Evolutionary conservation across 2,797 vertebrate species (phyloP), one percentile per base, ranked within the genome.

Genomic region (Sparus aurata): DNA sequence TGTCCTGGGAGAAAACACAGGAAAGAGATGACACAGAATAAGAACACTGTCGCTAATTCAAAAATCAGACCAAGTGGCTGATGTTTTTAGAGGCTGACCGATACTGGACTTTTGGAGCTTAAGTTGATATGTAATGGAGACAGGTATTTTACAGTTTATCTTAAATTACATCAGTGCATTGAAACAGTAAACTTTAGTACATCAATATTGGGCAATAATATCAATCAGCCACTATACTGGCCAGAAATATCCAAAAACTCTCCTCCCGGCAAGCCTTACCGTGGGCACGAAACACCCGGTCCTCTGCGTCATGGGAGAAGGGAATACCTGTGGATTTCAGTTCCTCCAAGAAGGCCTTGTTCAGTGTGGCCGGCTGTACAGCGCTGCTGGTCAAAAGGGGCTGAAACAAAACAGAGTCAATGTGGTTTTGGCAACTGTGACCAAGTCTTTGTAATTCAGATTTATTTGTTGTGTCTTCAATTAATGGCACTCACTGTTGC

Each of bases 271-370:
- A 23, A 70, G 69, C 58, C 95, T 96, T 94, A 99, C 98, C 98
- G 60, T 99, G 98, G 87, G 95, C 95, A 79, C 98, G 96, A 90
- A 97, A 99, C 85, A 99, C 94, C 50, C 98, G 92, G 94, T 99
- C 98, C 93, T 99, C 98, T 71, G 96, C 95, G 72, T 99, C 97
- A 70, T 96, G 95, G 25, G 98, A 98, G 91, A 96, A 95, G 66
- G 96, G 95, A 87, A 99, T 95, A 90, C 94, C 95, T 66, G 95
- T 95, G 85, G 96, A 93, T 95, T 96, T 98, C 90, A 99, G 91
- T 54, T 98, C 98, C 87, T 95, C 95, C 88, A 98, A 84, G 91
- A 99, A 99, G 89, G 95, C 95, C 94, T 99, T 96, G 81, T 96
- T 99, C 88, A 97, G 94, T 91, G 87, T 80, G 77, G 98, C 94